Percentiles rank a stretch among this genome's conserved stretches.
phyloP scores from a whole-genome alignment of 2,888 invertebrate genomes.

The Tachystola acroxantha region DNA sequence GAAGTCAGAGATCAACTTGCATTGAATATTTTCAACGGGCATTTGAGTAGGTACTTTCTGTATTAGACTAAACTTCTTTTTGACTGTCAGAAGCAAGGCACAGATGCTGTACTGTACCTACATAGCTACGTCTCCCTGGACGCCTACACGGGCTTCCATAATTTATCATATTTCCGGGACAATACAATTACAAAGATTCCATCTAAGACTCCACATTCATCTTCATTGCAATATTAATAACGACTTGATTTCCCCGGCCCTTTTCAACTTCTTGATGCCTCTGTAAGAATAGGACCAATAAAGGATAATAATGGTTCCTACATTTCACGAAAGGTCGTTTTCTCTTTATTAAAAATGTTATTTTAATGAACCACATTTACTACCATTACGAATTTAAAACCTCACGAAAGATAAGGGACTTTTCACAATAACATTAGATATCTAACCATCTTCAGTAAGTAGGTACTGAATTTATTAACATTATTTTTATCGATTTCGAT shows the following conservation, averaged over 20 bases:
- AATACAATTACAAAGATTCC: slow-evolving; percentile 23
- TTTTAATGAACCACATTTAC: not conserved
- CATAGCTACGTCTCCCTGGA: not conserved
- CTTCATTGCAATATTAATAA: slow-evolving; percentile 1
- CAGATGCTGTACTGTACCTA: not conserved
- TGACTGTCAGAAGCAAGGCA: too few species aligned
- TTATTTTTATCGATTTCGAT: too few species aligned
- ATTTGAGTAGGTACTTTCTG: too few species aligned
- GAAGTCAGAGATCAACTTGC: too few species aligned
- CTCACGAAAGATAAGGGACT: not conserved
- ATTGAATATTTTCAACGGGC: too few species aligned
- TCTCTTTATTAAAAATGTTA: not conserved
- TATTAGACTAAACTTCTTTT: too few species aligned
- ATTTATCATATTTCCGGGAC: slow-evolving; percentile 28
- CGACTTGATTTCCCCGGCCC: not conserved
- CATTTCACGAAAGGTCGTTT: not conserved
- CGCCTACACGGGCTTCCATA: slow-evolving; percentile 1
- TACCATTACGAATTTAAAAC: too few species aligned
- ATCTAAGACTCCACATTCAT: slow-evolving; percentile 18
- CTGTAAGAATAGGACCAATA: not conserved
- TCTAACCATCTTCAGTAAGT: too few species aligned
- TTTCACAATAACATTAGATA: too few species aligned
- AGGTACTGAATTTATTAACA: too few species aligned
- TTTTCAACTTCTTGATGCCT: not conserved
- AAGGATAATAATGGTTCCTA: too few species aligned